These are phyloP conservation scores for Chroicocephalus ridibundus DNA, from an alignment of 2,113 vertebrate species.

Conservation along the genomic window DNA sequence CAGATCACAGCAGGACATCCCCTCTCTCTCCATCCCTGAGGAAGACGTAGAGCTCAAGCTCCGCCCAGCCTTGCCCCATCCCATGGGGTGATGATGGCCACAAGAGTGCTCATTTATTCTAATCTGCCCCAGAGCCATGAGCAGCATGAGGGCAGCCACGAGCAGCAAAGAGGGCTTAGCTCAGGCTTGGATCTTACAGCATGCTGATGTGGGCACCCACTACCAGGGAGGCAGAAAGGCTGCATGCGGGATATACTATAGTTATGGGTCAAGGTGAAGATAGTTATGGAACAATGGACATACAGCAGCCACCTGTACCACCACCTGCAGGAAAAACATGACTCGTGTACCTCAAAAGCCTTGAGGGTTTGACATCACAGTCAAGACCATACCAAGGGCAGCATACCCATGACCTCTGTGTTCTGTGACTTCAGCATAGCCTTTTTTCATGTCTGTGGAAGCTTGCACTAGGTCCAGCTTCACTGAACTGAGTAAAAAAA, in stretches of 20 bases:
- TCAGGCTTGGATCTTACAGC: background rate
- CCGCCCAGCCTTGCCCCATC: background rate
- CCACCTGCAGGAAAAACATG: background rate
- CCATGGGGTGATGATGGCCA: background rate
- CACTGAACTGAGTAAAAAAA: background rate
- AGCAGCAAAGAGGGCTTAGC: background rate
- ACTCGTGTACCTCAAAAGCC: background rate
- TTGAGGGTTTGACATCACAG: background rate
- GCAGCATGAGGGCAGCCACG: background rate
- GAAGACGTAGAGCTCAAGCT: background rate
- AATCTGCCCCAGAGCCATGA: background rate
- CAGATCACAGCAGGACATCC: background rate
- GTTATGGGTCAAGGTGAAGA: background rate
- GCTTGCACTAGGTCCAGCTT: background rate
- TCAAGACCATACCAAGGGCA: background rate
- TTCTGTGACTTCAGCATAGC: background rate
- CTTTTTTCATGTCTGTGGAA: background rate
- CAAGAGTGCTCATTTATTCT: background rate
- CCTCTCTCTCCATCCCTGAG: background rate
- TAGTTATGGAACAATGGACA: background rate
- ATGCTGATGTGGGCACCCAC: background rate
- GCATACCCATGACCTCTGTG: background rate
- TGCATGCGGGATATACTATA: background rate
- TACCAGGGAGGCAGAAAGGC: background rate
- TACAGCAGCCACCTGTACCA: background rate